Conservation (phyloP, 2,113 vertebrate genomes). For the Spheniscus mendiculus region DNA sequence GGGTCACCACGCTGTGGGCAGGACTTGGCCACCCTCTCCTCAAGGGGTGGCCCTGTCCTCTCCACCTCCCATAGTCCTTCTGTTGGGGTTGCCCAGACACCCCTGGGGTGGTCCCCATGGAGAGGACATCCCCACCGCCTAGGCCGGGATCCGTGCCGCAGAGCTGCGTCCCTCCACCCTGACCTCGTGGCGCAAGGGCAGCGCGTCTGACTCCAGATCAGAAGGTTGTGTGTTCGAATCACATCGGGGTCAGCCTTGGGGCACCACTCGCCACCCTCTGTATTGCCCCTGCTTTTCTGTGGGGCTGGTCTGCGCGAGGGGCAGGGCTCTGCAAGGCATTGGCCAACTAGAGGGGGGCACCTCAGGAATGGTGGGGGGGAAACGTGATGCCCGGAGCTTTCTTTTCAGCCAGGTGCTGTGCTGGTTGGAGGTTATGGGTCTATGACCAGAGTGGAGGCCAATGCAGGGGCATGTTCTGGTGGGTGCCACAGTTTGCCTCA, state of each 20-base stretch:
- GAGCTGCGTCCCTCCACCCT: accelerated
- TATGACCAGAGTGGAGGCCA: too few relatives aligned
- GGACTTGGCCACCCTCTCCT: accelerated
- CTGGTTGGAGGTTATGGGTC: too few relatives aligned
- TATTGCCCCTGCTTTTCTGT: background rate
- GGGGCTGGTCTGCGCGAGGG: accelerated
- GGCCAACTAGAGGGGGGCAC: accelerated
- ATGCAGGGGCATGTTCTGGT: too few relatives aligned
- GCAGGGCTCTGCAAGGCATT: background rate
- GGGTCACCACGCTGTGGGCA: accelerated
- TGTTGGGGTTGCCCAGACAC: background rate
- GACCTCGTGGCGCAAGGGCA: constrained; percentile 36
- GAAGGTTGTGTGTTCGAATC: constrained; percentile 51
- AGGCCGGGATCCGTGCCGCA: accelerated
- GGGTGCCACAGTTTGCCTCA: too few relatives aligned
- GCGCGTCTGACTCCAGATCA: constrained; percentile 50
- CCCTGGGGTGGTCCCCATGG: background rate
- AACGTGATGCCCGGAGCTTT: background rate
- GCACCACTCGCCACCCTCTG: accelerated
- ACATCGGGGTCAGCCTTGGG: background rate
- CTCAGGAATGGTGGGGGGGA: accelerated
- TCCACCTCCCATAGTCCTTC: background rate
- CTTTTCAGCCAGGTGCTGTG: background rate
- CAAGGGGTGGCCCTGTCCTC: background rate
- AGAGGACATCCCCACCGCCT: accelerated